phyloP scores from a whole-genome alignment of 2,797 vertebrate species.

The Sebastes taczanowskii region DNA sequence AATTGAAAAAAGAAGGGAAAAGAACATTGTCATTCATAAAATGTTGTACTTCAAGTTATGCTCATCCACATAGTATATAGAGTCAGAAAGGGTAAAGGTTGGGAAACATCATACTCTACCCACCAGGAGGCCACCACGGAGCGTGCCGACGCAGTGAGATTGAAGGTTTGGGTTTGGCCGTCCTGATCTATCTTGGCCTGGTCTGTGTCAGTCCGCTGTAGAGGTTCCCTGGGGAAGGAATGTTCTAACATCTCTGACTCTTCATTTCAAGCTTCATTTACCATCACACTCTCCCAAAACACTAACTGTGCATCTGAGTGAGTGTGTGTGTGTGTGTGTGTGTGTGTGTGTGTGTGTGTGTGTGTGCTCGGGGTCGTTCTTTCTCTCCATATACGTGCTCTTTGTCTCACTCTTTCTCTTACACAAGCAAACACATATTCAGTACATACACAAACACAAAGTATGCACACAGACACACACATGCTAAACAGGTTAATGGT shows the following conservation, averaged over 20 bases:
- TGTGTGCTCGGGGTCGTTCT: conserved; percentile 21
- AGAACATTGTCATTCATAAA: background rate
- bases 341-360: conserved; percentile 9
- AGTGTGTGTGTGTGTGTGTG: conserved; percentile 10
- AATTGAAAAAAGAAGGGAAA: no score
- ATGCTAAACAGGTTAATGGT: conserved; percentile 42
- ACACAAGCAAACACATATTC: background rate
- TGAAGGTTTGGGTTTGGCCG: conserved; percentile 42
- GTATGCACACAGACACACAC: conserved; percentile 1
- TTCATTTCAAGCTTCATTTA: conserved; percentile 82
- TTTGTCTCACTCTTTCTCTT: conserved; percentile 6
- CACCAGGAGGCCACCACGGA: background rate
- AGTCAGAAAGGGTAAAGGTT: background rate
- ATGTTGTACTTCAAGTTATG: background rate
- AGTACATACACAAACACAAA: conserved; percentile 6
- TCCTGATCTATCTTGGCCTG: conserved; percentile 65
- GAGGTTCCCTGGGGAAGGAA: conserved; percentile 70
- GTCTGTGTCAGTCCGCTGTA: conserved; percentile 60
- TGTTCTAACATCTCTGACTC: conserved; percentile 74
- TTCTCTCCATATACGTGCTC: conserved; percentile 19
- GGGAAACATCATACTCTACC: background rate
- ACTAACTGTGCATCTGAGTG: conserved; percentile 56
- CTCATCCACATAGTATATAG: background rate
- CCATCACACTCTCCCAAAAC: conserved; percentile 73
- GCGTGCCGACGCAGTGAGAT: conserved; percentile 19